phyloP scores from a whole-genome alignment of 2,888 invertebrate species.

The Agrotis puta region DNA sequence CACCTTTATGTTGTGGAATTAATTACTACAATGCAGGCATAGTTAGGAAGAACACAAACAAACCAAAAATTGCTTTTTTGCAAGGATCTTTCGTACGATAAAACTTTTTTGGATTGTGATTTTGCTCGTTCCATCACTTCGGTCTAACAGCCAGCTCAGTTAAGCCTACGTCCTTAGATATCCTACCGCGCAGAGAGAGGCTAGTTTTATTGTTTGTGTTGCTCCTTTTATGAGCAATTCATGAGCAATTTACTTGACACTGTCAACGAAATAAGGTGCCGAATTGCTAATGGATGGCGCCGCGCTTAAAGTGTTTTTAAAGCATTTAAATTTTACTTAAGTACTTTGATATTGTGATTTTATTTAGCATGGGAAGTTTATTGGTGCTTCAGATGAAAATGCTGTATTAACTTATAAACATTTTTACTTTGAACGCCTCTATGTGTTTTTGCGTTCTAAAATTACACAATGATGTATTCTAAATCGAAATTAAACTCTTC shows the following conservation, averaged over 20 bases:
- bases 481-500: background rate
- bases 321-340: constrained; percentile 35
- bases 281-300: constrained; percentile 63
- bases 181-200: constrained; percentile 76
- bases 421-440: background rate
- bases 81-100: too few species aligned
- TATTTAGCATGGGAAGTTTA: constrained; percentile 9
- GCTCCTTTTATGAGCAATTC: constrained; percentile 79
- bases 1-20: too few species aligned
- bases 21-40: too few species aligned
- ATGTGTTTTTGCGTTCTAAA: background rate
- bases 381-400: background rate
- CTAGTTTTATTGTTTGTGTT: constrained; percentile 85
- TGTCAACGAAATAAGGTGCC: constrained; percentile 64
- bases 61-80: too few species aligned
- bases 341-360: constrained; percentile 17
- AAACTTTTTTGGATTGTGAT: too few species aligned
- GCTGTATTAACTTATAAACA: background rate
- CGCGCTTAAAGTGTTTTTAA: constrained; percentile 41
- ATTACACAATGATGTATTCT: background rate
- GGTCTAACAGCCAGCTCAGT: constrained; percentile 71
- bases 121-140: constrained; percentile 8
- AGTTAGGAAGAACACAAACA: too few species aligned
- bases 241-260: constrained; percentile 72
- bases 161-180: constrained; percentile 79